A percentile compares a stretch with the other conserved stretches of the same genome.
Evolutionary conservation across 2,888 invertebrate genomes (phyloP).

Genomic region (Chrysolina americana): DNA sequence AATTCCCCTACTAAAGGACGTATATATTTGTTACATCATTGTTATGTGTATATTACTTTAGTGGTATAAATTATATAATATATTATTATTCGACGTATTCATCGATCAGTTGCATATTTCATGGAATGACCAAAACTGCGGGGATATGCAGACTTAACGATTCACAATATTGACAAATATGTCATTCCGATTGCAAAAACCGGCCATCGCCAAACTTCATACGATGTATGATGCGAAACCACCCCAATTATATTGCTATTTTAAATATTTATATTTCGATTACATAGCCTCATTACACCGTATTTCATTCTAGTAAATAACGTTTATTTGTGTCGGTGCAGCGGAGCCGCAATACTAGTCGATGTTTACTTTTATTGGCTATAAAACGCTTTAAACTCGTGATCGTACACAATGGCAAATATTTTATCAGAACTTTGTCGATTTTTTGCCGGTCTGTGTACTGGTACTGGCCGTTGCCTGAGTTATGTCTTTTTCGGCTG

Average conservation of each 20-base stretch:
- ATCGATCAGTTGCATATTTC: neutral
- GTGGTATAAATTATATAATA: no score
- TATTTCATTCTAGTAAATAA: conserved; percentile 30
- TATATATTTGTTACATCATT: no score
- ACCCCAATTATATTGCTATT: conserved; percentile 19
- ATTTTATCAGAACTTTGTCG: conserved; percentile 31
- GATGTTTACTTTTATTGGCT: conserved; percentile 38
- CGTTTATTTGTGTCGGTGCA: conserved; percentile 27
- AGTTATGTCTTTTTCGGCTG: conserved; percentile 5
- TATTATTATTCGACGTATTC: neutral
- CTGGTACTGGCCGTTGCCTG: conserved; percentile 19
- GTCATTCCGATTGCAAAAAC: neutral
- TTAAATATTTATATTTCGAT: conserved; percentile 36
- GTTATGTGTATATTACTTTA: no score
- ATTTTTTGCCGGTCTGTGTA: conserved; percentile 10
- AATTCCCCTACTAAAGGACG: no score
- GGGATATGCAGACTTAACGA: neutral
- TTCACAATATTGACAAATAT: neutral
- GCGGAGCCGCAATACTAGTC: conserved; percentile 26
- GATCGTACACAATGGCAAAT: conserved; percentile 25
- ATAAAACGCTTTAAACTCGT: conserved; percentile 28
- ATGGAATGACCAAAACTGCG: neutral
- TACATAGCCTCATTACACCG: conserved; percentile 25
- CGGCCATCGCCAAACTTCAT: neutral
- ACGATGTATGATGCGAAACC: neutral